phyloP scores from a whole-genome alignment of 1,140 invertebrate genomes.

The Trichoplusia ni region DNA sequence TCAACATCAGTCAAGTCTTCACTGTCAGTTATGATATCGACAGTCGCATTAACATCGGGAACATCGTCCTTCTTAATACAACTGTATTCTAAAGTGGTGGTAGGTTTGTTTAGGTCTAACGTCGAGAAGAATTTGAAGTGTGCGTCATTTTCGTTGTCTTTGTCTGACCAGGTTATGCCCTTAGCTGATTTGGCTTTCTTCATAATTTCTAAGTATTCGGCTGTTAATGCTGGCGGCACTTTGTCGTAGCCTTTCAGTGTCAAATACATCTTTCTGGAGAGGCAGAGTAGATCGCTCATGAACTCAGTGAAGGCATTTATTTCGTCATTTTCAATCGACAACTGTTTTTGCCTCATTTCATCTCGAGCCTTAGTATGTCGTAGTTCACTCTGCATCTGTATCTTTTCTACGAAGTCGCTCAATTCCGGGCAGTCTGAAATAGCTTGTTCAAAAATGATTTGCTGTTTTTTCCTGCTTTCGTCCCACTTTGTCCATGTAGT shows the following conservation, averaged over 20 bases:
- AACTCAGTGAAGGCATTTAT: slow-evolving; percentile 66
- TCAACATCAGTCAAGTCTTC: slow-evolving; percentile 66
- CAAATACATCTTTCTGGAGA: slow-evolving; percentile 75
- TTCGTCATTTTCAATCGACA: slow-evolving; percentile 63
- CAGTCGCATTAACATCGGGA: slow-evolving; percentile 45
- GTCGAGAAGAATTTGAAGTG: slow-evolving; percentile 68
- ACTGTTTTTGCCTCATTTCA: slow-evolving; percentile 55
- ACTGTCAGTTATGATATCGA: slow-evolving; percentile 60
- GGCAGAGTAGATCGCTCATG: slow-evolving; percentile 66
- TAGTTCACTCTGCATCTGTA: slow-evolving; percentile 55
- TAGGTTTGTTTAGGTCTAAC: slow-evolving; percentile 61
- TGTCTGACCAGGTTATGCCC: slow-evolving; percentile 71
- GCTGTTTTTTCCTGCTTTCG: slow-evolving; percentile 50
- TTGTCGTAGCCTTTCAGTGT: slow-evolving; percentile 74
- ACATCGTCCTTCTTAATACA: slow-evolving; percentile 42
- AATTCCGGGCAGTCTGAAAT: slow-evolving; percentile 53
- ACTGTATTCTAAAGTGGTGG: slow-evolving; percentile 44
- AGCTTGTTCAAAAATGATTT: slow-evolving; percentile 49
- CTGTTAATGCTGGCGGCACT: slow-evolving; percentile 63
- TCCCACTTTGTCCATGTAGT: slow-evolving; percentile 57
- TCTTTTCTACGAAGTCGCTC: slow-evolving; percentile 54
- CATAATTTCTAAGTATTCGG: slow-evolving; percentile 73
- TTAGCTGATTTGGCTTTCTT: slow-evolving; percentile 73
- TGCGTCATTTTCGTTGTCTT: slow-evolving; percentile 50
- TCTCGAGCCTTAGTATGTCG: slow-evolving; percentile 50